Base-by-base conservation (phyloP, 2,888 invertebrate species). In the Acholoe squamosa region DNA sequence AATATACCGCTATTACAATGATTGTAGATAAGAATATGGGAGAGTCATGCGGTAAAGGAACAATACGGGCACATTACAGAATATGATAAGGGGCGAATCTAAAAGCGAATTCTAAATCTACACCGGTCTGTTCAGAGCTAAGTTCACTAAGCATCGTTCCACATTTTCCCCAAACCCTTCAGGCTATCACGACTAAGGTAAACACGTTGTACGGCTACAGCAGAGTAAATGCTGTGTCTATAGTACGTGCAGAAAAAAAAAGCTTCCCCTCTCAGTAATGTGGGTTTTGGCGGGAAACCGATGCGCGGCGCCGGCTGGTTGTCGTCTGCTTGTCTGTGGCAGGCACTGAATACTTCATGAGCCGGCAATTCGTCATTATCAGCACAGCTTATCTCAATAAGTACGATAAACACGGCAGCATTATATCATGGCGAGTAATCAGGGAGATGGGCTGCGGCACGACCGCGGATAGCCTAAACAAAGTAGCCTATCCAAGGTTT, bases 361-460 rank as follows among this genome's bases (percentile, higher is more conserved):
- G 71, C 28, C 71, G 25, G 71, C 71, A 71, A 28, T 71, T 25
- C 28, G 71, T 71, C 71, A 71, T 71, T 71, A 71, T 71, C 71
- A 71, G 71, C 3, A 7, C 71, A 28, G 71, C 71, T 71, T 71
- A 71, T 71, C 71, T 71, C 71, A 71, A 71, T 71, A 71, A 71
- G 28, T 31, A 71, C 31, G 71, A 71, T 71, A 71, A 71, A 71
- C 71, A 71, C 71, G 71, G 28, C 28, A 14, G 14, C 71, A 71
- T 71, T 71, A 71, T 71, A 71, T 71, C 71, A 71, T 25, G 71
- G 28, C 71, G 71, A 16, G 71, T 28, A 71, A 71, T 71, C 71
- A 71, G 28, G 71, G 71, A 28, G 71, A 71, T 25, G 71, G 31
- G 71, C 14, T 25, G 71, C 25, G 5, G 25, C 14, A 28, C 31